Percentiles rank a stretch among this genome's conserved stretches.
Conservation (phyloP, 2,113 vertebrate genomes). For the Oophaga pumilio region DNA sequence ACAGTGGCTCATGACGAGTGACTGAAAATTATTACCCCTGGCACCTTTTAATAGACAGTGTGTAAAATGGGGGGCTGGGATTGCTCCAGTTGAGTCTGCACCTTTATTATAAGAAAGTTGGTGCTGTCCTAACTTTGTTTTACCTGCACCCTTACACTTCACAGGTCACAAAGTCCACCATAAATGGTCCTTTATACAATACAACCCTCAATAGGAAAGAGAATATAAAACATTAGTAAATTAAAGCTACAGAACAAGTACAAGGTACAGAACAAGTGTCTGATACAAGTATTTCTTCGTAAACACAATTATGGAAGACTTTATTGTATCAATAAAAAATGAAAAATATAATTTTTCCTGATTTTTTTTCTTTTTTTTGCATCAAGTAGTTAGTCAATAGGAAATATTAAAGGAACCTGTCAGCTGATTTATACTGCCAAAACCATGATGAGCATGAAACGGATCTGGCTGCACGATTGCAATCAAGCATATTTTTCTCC, state of each 20-base stretch:
- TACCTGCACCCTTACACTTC: background rate
- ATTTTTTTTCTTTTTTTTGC: no score
- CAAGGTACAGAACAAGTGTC: background rate
- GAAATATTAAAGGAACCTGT: no score
- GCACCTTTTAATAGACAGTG: slow-evolving; percentile 47
- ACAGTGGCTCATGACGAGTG: slow-evolving; percentile 13
- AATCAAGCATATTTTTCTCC: no score
- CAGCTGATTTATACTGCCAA: no score
- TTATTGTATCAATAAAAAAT: no score
- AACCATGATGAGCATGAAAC: no score
- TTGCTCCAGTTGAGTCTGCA: background rate
- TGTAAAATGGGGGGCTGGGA: slow-evolving; percentile 9
- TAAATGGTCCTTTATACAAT: background rate
- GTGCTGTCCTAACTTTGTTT: background rate
- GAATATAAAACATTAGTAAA: background rate
- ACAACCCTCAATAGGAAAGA: background rate
- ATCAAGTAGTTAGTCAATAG: no score
- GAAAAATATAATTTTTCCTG: no score
- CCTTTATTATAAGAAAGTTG: slow-evolving; percentile 42
- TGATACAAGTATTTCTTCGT: no score
- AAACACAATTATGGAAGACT: no score
- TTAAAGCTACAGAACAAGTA: no score
- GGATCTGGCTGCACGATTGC: no score
- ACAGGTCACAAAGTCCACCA: background rate
- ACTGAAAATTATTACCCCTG: slow-evolving; percentile 44